Evolutionary conservation across 1,140 invertebrate species (phyloP), one percentile per base, ranked within the genome.

Genomic region (Luehdorfia chinensis): DNA sequence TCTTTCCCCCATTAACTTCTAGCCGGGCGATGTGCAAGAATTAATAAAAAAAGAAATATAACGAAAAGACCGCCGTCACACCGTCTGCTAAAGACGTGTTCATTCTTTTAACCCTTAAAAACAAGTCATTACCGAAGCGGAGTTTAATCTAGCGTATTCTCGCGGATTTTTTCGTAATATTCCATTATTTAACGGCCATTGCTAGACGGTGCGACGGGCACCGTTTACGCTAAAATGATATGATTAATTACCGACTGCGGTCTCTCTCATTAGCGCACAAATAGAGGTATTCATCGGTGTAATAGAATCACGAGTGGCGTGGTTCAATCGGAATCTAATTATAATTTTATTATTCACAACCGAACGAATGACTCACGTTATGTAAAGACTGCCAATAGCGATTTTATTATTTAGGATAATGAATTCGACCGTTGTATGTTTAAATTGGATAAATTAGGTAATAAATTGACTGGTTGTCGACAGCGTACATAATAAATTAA

Each of bases 21-120:
- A 49, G 51, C 59, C 41, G 62, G 47, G 47, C 59, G 62, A 59
- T 63, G 69, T 72, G 70, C 66, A 75, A 71, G 77, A 80, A 77
- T 79, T 73, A 77, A 74, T 64, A 78, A 73, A 72, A 73, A 41
- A 41, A 41, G 23, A 41, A 41, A 15, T 9, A 41, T n/a, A 41
- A 27, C 19, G 23, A 41, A 39, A 41, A 41, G 37, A 25, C 37
- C 37, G 37, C 9, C 37, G 37, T 50, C 51, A 56, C 59, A 68
- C 55, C 72, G 74, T 71, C 81, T 84, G 79, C 55, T 64, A 55
- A 75, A 77, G 81, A 85, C 81, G 76, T 71, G 72, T 80, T 73
- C 69, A 69, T 72, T 84, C 75, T 83, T 83, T 72, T 67, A 78
- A 84, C 76, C 70, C 79, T 81, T 72, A 80, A 84, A 86, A 86